Percentiles rank a stretch among this genome's conserved stretches.
Conservation (phyloP, 2,888 invertebrate genomes). For the Nasonovia ribisnigri region DNA sequence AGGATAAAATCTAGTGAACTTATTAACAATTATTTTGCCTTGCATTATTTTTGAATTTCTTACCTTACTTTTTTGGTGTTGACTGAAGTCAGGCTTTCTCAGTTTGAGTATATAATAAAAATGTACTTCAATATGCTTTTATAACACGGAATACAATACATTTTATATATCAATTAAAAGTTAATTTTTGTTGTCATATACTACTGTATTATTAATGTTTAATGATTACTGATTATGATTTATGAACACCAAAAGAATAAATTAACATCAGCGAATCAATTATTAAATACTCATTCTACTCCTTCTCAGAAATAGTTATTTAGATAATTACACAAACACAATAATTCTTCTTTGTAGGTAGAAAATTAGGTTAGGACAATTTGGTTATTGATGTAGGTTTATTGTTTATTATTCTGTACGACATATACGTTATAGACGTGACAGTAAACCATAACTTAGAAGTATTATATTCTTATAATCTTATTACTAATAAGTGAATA, state of each 20-base stretch:
- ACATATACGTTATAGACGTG: background rate
- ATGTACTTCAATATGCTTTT: background rate
- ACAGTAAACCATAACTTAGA: background rate
- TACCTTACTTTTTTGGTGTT: no score
- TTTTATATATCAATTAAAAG: background rate
- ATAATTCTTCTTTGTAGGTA: background rate
- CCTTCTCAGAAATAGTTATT: background rate
- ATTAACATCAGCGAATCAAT: background rate
- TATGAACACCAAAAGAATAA: background rate
- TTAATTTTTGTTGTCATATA: background rate
- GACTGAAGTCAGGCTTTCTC: background rate
- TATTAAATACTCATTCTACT: background rate
- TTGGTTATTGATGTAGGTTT: background rate
- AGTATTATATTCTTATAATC: background rate
- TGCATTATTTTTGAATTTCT: background rate
- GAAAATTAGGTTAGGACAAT: background rate
- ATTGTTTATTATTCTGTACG: background rate
- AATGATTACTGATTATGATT: background rate
- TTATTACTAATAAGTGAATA: background rate
- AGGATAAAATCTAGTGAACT: conserved; percentile 35
- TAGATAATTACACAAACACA: background rate
- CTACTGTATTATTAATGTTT: background rate
- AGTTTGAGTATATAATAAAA: background rate
- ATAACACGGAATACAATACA: background rate
- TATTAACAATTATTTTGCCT: background rate